phyloP scores from a whole-genome alignment of 2,888 invertebrate genomes.

The Orthosia gothica region DNA sequence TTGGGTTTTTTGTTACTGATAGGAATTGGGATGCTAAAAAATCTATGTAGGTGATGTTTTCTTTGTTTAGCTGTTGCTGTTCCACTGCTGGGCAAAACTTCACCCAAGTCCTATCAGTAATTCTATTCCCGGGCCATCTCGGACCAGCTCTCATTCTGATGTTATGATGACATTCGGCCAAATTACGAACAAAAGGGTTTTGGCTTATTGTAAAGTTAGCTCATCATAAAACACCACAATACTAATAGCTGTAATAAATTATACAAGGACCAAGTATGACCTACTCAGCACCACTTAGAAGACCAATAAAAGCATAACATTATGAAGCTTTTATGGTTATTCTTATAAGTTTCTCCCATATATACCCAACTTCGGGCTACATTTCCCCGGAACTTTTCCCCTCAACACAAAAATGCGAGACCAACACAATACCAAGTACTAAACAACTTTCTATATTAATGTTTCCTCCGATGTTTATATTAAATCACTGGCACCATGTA shows the following conservation, averaged over 20 bases:
- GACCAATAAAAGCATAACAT: background rate
- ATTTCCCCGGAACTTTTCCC: conserved; percentile 20
- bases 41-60: no score
- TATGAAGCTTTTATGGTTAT: background rate
- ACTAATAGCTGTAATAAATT: background rate
- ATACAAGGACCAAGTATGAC: background rate
- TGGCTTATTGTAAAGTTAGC: background rate
- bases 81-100: no score
- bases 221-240: background rate
- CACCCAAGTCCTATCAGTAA: no score
- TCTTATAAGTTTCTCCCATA: conserved; percentile 2
- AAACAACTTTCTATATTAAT: conserved; percentile 72
- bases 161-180: background rate
- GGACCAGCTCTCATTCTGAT: no score
- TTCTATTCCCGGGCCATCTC: no score
- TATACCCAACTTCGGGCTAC: conserved; percentile 10
- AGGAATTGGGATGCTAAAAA: no score
- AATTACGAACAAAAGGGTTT: background rate
- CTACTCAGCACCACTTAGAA: conserved; percentile 8
- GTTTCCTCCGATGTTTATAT: conserved; percentile 68
- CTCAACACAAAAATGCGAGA: conserved; percentile 34
- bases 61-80: no score
- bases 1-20: no score
- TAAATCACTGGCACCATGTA: conserved; percentile 73
- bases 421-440: conserved; percentile 39